Percentiles rank a stretch among this genome's conserved stretches.
Conservation (phyloP, 2,888 invertebrate genomes). For the Actias luna region DNA sequence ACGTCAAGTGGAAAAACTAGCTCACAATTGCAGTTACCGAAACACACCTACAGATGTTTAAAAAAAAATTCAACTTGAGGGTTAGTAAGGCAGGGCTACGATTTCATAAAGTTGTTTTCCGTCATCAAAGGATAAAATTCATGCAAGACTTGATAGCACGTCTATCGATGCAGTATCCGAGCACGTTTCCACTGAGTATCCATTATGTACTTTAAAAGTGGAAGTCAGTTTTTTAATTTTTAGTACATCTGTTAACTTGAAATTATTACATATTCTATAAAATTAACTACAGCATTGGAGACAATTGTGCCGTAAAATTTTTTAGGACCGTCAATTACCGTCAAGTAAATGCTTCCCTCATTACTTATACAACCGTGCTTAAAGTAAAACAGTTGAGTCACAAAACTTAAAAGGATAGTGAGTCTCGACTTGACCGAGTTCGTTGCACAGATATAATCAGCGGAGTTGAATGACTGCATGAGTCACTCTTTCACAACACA, state of each 20-base stretch:
- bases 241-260: neutral
- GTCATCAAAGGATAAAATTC: no score
- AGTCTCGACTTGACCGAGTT: slow-evolving; percentile 63
- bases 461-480: slow-evolving; percentile 70
- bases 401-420: slow-evolving; percentile 62
- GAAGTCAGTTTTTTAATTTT: no score
- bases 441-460: slow-evolving; percentile 44
- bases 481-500: slow-evolving; percentile 63
- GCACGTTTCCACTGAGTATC: no score
- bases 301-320: slow-evolving; percentile 21
- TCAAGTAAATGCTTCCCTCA: slow-evolving; percentile 33
- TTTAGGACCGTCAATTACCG: slow-evolving; percentile 26
- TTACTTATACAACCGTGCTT: slow-evolving; percentile 44
- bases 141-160: no score
- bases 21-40: no score
- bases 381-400: slow-evolving; percentile 51
- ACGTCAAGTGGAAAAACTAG: no score
- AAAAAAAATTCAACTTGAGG: no score
- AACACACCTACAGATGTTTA: no score
- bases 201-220: no score
- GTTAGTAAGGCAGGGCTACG: no score
- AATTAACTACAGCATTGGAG: neutral
- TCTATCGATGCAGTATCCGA: no score
- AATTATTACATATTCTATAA: neutral
- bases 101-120: no score